Evolutionary conservation across 2,797 vertebrate species (phyloP), one percentile per base, ranked within the genome.

Genomic region (Labroides dimidiatus): DNA sequence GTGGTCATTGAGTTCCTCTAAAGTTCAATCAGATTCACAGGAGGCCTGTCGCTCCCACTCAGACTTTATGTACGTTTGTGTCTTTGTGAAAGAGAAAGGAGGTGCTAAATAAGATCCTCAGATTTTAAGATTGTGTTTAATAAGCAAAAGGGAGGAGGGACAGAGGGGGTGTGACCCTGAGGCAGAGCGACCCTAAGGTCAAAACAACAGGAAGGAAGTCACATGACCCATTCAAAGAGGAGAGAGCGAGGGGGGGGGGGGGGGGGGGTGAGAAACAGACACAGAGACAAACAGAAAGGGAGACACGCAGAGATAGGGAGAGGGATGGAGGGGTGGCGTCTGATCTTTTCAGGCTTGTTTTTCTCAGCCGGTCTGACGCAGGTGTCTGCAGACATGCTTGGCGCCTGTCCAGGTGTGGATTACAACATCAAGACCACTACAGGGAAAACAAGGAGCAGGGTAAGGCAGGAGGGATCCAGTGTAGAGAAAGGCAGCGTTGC

Each of bases 201-300:
- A 86, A 73, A 91, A 89, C 81, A 90, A 91, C 88, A 86, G 89
- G 88, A 91, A 91, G 86, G 76, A 92, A 91, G 80, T 91, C 86
- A 87, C 84, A 84, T 88, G 88, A 80, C 62, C 68, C 56, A 57
- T 79, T 86, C 21, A 74, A 69, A 71, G 51, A 39, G 43, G 37
- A 55, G 49, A 53, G 50, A 70, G 59, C 15, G 12, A 11, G 27
- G 37, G 13, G 27, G 37, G 49, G 30, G 13, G 37, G 37, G 4
- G 37, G 37, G 27, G n/a, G 50, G 62, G 30, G 20, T 45, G 70
- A 66, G 60, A 71, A 27, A 58, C n/a, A 48, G 43, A 71, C 59
- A 72, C 50, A 56, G 55, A 41, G 72, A 64, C 57, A 24, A 50
- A 69, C 56, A 66, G 19, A 48, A 4, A 48, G 11, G 19, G 19